Evolutionary conservation across 2,113 vertebrate genomes (phyloP), one percentile per base, ranked within the genome.

Genomic region (Odontesthes bonariensis): DNA sequence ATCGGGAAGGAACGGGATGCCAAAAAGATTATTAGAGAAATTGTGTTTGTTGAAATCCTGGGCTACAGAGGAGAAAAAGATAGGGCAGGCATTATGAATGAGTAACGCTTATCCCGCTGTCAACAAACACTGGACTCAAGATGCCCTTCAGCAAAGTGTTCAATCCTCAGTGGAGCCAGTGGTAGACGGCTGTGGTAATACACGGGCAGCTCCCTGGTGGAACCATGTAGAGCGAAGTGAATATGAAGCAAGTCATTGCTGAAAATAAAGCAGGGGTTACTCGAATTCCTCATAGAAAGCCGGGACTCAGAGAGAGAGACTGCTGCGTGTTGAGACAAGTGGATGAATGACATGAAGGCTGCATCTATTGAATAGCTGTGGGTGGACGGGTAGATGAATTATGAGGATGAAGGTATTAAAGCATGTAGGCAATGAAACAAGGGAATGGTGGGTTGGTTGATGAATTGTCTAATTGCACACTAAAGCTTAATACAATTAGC

Each of bases 81-180:
- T 47, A 44, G 69, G 62, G 63, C 35, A 38, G 35, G 35, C 35
- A 20, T 73, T 69, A 82, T 62, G 65, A 77, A 33, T 5, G 46
- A 65, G 69, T 57, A 16, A 72, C 79, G 75, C 56, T 75, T 44
- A 55, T 72, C 63, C 62, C n/a, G 56, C 42, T 9, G 73, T 82
- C 69, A 73, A 59, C 75, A 77, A 63, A 17, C 52, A 10, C 22
- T 40, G 69, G 68, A 84, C 63, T 88, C 85, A 84, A 88, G 86
- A 85, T 89, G 89, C 78, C 86, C 86, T 88, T 86, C 64, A 84
- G 63, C 66, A 22, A 27, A 10, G 46, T 59, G 73, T 66, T 35
- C 82, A 74, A 73, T 77, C 82, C 84, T 62, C 72, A 4, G 2
- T 47, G 81, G 69, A 84, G 73, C 77, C 72, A 22, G 75, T 71